These are phyloP conservation scores for Perizoma flavofasciatum DNA, from an alignment of 2,888 invertebrate genomes.

Conservation along the genomic window DNA sequence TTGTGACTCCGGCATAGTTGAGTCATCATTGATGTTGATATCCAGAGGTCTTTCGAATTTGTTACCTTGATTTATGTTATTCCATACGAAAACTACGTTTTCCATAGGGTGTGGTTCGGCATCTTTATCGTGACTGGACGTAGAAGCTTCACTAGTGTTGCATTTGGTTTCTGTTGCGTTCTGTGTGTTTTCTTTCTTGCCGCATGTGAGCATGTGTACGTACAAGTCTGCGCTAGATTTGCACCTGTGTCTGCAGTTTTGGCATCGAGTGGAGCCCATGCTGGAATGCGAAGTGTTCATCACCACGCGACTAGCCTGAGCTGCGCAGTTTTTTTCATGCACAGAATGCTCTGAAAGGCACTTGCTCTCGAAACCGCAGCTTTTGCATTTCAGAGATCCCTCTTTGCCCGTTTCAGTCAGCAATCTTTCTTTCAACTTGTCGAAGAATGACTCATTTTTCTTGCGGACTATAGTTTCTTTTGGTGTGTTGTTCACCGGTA, in stretches of 20 bases:
- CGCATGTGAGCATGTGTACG: constrained; percentile 89
- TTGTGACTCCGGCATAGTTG: constrained; percentile 66
- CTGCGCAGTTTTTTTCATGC: constrained; percentile 88
- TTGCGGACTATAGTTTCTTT: constrained; percentile 72
- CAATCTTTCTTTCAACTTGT: constrained; percentile 90
- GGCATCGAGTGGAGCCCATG: constrained; percentile 90
- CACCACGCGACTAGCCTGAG: constrained; percentile 68
- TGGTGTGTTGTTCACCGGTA: constrained; percentile 52
- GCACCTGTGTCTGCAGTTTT: constrained; percentile 93
- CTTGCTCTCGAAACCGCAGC: constrained; percentile 90
- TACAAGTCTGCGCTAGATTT: constrained; percentile 92
- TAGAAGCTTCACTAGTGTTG: constrained; percentile 58
- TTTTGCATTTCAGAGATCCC: constrained; percentile 87
- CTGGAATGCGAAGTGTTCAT: constrained; percentile 72
- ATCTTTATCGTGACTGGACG: constrained; percentile 63
- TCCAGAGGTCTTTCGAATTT: constrained; percentile 73
- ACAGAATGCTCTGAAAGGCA: constrained; percentile 92
- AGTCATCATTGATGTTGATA: constrained; percentile 76
- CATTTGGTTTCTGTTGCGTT: constrained; percentile 59
- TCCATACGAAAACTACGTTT: constrained; percentile 92
- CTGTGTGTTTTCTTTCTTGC: constrained; percentile 69
- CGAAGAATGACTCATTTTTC: constrained; percentile 92
- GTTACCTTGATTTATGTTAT: constrained; percentile 83
- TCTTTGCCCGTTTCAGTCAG: constrained; percentile 86
- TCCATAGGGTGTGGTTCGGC: constrained; percentile 89